Percentiles rank a stretch among this genome's conserved stretches.
phyloP scores from a whole-genome alignment of 1,140 invertebrate species.

The Ips nitidus region DNA sequence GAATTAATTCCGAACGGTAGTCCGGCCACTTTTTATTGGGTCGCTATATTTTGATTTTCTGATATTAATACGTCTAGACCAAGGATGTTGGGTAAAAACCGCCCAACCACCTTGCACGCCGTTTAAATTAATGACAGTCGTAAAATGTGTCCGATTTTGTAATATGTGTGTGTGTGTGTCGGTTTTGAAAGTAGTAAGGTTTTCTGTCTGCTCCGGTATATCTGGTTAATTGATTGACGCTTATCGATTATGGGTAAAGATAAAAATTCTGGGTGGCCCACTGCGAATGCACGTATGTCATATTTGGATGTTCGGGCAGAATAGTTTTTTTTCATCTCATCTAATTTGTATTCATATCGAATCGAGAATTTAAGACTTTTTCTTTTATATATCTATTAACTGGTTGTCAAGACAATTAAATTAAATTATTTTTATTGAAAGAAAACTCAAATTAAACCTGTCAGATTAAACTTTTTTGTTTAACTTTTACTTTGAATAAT shows the following conservation, averaged over 20 bases:
- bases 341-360: too few species aligned
- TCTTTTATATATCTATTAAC: too few species aligned
- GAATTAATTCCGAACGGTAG: slow-evolving; percentile 15
- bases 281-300: too few species aligned
- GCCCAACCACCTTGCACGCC: slow-evolving; percentile 11
- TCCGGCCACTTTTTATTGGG: slow-evolving; percentile 4
- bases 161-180: background rate
- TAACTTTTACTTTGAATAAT: too few species aligned
- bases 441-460: too few species aligned
- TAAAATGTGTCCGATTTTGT: slow-evolving; percentile 15
- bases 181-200: background rate
- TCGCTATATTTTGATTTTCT: slow-evolving; percentile 16
- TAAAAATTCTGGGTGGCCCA: slow-evolving; percentile 13
- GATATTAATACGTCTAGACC: slow-evolving; percentile 18
- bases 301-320: too few species aligned
- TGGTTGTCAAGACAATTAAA: too few species aligned
- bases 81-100: slow-evolving; percentile 14
- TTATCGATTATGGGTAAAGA: slow-evolving; percentile 6
- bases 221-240: slow-evolving; percentile 15
- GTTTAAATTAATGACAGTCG: slow-evolving; percentile 9
- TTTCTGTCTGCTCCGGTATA: slow-evolving; percentile 5
- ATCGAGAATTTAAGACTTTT: too few species aligned
- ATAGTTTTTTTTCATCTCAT: too few species aligned
- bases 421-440: too few species aligned
- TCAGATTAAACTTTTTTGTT: too few species aligned